Evolutionary conservation across 1,140 invertebrate genomes (phyloP).

Genomic region (Bombus turneri): DNA sequence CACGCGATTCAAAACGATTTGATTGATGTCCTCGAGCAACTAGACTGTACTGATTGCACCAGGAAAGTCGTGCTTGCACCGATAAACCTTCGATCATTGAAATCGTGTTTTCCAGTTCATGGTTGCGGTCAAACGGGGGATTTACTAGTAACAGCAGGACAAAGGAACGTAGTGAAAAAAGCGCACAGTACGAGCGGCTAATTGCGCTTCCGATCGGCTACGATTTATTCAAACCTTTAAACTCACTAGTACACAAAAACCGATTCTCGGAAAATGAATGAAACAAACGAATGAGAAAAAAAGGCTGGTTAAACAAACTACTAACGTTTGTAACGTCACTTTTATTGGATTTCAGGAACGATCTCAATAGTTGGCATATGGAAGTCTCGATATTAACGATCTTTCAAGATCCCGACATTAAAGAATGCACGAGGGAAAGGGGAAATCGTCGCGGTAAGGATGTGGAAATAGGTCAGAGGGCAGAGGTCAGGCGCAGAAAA

Average conservation of each 20-base stretch:
- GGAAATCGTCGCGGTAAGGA: not conserved
- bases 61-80: not conserved
- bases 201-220: not conserved
- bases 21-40: not conserved
- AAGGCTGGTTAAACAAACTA: not conserved
- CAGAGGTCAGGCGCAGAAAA: constrained; percentile 57
- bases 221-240: constrained; percentile 12
- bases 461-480: constrained; percentile 54
- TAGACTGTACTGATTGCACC: not conserved
- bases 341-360: not conserved
- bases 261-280: not conserved
- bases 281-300: not conserved
- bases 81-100: constrained; percentile 10
- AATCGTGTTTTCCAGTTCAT: constrained; percentile 39
- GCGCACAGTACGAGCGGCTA: not conserved
- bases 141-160: constrained; percentile 4
- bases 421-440: not conserved
- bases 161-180: constrained; percentile 7
- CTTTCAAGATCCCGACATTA: not conserved
- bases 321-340: not conserved
- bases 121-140: constrained; percentile 25
- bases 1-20: not conserved
- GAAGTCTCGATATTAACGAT: not conserved
- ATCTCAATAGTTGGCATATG: not conserved
- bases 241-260: not conserved